A percentile compares a stretch with the other conserved stretches of the same genome.
Conservation (phyloP, 30 jellyfish, hydroid and myxozoan genomes). For the Calvadosia cruxmelitensis region DNA sequence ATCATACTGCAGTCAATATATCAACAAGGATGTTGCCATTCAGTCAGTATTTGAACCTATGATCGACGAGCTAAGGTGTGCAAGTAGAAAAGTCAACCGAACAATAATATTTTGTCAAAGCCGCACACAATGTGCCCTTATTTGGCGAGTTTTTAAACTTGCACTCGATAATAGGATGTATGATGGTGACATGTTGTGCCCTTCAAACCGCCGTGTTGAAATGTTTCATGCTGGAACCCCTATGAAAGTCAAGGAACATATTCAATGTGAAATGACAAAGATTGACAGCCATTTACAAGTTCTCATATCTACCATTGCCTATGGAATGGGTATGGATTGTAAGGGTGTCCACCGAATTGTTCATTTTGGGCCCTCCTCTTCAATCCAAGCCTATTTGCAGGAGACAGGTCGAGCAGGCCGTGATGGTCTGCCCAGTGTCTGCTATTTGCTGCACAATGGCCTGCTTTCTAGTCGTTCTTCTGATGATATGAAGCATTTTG, state of each 20-base stretch:
- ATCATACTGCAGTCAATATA: slow-evolving; percentile 10
- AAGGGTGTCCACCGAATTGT: slow-evolving; percentile 14
- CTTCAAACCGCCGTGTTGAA: slow-evolving; percentile 15
- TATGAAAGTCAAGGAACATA: slow-evolving; percentile 15
- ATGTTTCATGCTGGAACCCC: slow-evolving; percentile 45
- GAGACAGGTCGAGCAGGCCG: slow-evolving; percentile 47
- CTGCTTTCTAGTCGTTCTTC: slow-evolving; percentile 10
- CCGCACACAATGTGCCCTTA: slow-evolving; percentile 16
- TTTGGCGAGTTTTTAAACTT: slow-evolving; percentile 17
- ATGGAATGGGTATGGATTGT: slow-evolving; percentile 42
- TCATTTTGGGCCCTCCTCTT: slow-evolving; percentile 38
- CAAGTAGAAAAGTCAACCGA: slow-evolving; percentile 3
- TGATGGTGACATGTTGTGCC: neutral
- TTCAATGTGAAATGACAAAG: slow-evolving; percentile 4
- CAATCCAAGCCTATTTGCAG: slow-evolving; percentile 19
- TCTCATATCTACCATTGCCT: slow-evolving; percentile 19
- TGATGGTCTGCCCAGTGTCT: slow-evolving; percentile 12
- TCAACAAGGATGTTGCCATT: slow-evolving; percentile 10
- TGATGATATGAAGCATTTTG: slow-evolving; percentile 13
- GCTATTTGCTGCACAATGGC: slow-evolving; percentile 22
- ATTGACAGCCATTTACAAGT: slow-evolving; percentile 1
- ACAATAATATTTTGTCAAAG: slow-evolving; percentile 23
- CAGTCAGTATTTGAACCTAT: neutral
- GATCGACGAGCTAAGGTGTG: neutral
- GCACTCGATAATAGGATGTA: slow-evolving; percentile 5